Evolutionary conservation across 2,888 invertebrate species (phyloP).

Genomic region (Chaitophorus viminalis): DNA sequence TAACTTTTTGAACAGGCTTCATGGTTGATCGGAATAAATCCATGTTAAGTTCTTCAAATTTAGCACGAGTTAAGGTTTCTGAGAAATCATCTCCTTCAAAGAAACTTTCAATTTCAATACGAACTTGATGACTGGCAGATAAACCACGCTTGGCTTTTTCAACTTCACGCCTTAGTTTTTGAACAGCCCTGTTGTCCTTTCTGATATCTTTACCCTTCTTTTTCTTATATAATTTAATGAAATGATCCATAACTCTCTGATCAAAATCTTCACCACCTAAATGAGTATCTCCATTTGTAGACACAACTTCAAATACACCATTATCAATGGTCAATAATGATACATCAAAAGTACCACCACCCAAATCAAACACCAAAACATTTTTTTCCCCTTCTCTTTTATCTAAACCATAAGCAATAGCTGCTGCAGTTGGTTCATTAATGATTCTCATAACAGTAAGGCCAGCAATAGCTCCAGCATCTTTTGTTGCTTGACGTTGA

Average conservation of each 20-base stretch:
- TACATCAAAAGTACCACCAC: conserved; percentile 99
- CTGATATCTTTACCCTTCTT: conserved; percentile 98
- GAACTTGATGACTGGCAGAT: conserved; percentile 93
- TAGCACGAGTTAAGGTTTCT: conserved; percentile 96
- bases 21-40: conserved; percentile 89
- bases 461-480: conserved; percentile 96
- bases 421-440: conserved; percentile 97
- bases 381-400: conserved; percentile 98
- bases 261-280: conserved; percentile 99
- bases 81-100: conserved; percentile 98
- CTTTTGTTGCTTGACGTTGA: conserved; percentile 98
- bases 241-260: conserved; percentile 98
- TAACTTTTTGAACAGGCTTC: conserved; percentile 93
- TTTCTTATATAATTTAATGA: conserved; percentile 98
- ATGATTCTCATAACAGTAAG: conserved; percentile 94
- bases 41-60: conserved; percentile 98
- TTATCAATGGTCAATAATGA: conserved; percentile 98
- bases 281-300: conserved; percentile 96
- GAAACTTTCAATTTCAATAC: conserved; percentile 98
- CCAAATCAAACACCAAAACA: conserved; percentile 97
- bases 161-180: conserved; percentile 95
- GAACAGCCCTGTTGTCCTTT: conserved; percentile 93
- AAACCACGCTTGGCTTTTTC: conserved; percentile 97
- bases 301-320: conserved; percentile 95
- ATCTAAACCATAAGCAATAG: conserved; percentile 96